A percentile compares a stretch with the other conserved stretches of the same genome.
Conservation (phyloP, 2,888 invertebrate genomes). For the Sylvicola cinctus region DNA sequence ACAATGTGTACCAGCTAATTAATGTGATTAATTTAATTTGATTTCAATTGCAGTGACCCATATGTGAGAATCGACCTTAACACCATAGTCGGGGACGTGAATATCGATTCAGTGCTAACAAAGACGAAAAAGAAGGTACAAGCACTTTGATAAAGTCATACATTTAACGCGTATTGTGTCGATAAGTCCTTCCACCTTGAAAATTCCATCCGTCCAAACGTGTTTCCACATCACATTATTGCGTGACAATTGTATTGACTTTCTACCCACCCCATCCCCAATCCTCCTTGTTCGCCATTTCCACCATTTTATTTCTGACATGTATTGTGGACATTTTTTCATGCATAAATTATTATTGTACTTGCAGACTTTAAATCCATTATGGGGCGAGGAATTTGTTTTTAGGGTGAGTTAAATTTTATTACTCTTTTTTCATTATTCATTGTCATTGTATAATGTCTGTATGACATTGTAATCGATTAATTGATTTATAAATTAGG, state of each 20-base stretch:
- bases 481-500: slow-evolving; percentile 4
- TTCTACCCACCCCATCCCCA: slow-evolving; percentile 8
- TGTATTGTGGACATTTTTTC: too few species aligned
- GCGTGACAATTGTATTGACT: neutral
- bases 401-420: slow-evolving; percentile 62
- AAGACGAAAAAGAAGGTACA: slow-evolving; percentile 89
- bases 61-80: slow-evolving; percentile 87
- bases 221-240: too few species aligned
- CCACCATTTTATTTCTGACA: too few species aligned
- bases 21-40: slow-evolving; percentile 4
- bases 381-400: slow-evolving; percentile 95
- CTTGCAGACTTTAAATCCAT: slow-evolving; percentile 79
- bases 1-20: neutral
- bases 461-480: too few species aligned
- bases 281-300: neutral
- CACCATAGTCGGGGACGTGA: slow-evolving; percentile 65
- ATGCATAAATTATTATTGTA: too few species aligned
- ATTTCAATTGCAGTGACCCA: slow-evolving; percentile 57
- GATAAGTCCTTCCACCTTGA: too few species aligned
- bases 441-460: neutral
- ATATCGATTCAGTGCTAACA: slow-evolving; percentile 81
- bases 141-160: slow-evolving; percentile 3
- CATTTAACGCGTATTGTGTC: neutral
- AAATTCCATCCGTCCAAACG: too few species aligned
- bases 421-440: slow-evolving; percentile 9